Conservation (phyloP, 1,140 invertebrate species). For the Stratiolaelaps scimitus region DNA sequence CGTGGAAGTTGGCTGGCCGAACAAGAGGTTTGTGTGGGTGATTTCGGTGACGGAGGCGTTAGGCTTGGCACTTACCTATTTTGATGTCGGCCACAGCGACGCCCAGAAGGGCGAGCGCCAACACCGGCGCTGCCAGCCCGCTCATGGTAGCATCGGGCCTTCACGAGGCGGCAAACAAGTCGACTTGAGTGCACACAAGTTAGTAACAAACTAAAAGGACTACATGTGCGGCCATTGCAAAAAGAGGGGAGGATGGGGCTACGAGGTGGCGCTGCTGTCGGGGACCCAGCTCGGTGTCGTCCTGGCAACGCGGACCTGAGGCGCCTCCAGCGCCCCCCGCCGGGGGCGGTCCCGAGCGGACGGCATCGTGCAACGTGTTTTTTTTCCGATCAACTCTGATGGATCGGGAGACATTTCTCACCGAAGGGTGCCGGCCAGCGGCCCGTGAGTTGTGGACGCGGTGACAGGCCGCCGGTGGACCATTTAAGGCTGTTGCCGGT, state of each 20-base stretch:
- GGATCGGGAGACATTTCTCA: too few species aligned
- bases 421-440: too few species aligned
- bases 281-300: conserved; percentile 5
- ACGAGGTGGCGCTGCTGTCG: conserved; percentile 19
- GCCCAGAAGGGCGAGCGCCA: conserved; percentile 24
- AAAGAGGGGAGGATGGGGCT: conserved; percentile 29
- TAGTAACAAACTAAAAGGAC: conserved; percentile 28
- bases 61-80: conserved; percentile 29
- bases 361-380: neutral
- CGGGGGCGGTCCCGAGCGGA: neutral
- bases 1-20: too few species aligned
- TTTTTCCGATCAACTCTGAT: neutral
- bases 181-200: conserved; percentile 27
- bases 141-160: conserved; percentile 22
- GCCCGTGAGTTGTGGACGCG: too few species aligned
- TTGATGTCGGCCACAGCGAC: conserved; percentile 28
- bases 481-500: too few species aligned
- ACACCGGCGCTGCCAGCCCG: conserved; percentile 10
- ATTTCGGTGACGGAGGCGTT: neutral
- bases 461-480: too few species aligned
- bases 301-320: neutral
- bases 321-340: neutral
- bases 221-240: conserved; percentile 29
- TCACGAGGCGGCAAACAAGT: conserved; percentile 17
- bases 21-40: too few species aligned